A percentile compares a stretch with the other conserved stretches of the same genome.
phyloP scores from a whole-genome alignment of 2,113 vertebrate genomes.

The Centropus unirufus region DNA sequence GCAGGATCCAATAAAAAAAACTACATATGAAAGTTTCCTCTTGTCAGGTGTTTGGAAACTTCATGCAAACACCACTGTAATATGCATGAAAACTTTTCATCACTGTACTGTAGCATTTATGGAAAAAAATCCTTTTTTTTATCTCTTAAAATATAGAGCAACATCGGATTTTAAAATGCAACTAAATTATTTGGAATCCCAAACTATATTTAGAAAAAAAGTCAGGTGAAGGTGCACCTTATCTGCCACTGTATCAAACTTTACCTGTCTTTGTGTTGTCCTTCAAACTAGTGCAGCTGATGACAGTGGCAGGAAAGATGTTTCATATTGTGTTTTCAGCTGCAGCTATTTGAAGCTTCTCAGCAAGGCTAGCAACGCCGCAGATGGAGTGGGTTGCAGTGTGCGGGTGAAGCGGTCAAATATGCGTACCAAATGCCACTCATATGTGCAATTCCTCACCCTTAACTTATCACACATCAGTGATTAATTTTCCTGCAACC shows the following conservation, averaged over 20 bases:
- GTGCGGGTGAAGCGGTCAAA: neutral
- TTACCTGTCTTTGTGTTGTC: neutral
- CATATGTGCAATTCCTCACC: neutral
- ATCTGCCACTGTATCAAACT: neutral
- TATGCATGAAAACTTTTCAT: neutral
- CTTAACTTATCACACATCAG: neutral
- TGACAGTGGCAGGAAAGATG: neutral
- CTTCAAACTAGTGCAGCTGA: neutral
- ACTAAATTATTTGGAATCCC: neutral
- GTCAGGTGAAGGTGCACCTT: neutral
- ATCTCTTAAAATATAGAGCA: neutral
- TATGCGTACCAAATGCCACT: fast-evolving
- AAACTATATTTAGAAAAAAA: neutral
- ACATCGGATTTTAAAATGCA: neutral
- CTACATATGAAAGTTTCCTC: neutral
- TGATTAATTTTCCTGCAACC: neutral
- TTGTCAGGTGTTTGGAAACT: neutral
- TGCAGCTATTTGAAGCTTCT: neutral
- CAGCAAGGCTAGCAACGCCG: neutral
- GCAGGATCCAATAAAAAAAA: neutral
- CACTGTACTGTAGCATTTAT: neutral
- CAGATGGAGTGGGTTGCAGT: neutral
- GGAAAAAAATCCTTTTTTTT: neutral
- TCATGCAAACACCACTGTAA: neutral
- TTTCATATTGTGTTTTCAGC: neutral